Base-by-base conservation (phyloP, 2,797 vertebrate species). In the Chaunax sp. region DNA sequence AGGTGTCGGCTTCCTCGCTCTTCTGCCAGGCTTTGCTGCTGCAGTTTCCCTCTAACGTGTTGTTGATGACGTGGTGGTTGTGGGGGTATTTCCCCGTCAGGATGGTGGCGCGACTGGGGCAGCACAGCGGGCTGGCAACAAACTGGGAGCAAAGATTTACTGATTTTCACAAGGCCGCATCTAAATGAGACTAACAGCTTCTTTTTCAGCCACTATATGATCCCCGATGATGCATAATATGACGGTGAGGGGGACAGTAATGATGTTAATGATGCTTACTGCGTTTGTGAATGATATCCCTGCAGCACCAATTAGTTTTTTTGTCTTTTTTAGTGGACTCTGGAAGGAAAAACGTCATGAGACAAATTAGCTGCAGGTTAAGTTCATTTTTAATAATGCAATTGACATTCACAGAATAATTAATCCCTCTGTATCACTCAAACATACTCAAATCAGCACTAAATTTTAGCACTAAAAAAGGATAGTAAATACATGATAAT, bases 61-160 rank as follows among this genome's bases (percentile, higher is more conserved):
- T 99, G 91, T 99, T 99, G 72, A 97, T 94, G 30, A 99, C 97
- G 4, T 95, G 96, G 85, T 99, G 98, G 85, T 99, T 99, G 84
- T 99, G 97, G 1, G 97, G 97, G 37, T 99, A 99, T 80, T 96
- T 98, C 30, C 98, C 98, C 0, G 97, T 97, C 88, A 99, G 92
- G 92, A 99, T 98, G 75, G 97, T 99, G 66, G 97, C 96, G 63
- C 98, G 92, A 77, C 97, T 99, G 8, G 98, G 98, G 80, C 98
- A 99, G 90, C 98, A 99, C 52, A 99, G 93, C 0, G 98, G 96
- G 81, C 97, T 98, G 82, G 96, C 96, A 20, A 99, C 97, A 2
- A 96, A 98, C 98, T 98, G 69, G 20, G 54, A 26, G 0, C 23
- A 6, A 2, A 12, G 38, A 26, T 26, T 35, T 22, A 19, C 50